Conservation (phyloP, 2,113 vertebrate species). For the Addax nasomaculatus region DNA sequence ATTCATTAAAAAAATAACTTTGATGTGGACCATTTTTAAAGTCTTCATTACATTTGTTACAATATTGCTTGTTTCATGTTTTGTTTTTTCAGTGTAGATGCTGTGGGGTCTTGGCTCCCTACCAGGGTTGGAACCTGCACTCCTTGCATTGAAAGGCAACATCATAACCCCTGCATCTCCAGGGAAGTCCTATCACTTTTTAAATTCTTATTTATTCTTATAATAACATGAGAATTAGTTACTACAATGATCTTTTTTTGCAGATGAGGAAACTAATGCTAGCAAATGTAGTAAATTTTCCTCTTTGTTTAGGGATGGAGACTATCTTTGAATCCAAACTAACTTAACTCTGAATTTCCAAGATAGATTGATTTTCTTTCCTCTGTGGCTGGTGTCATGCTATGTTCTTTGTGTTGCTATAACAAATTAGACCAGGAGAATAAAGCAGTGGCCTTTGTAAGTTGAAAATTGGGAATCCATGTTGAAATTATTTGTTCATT, state of each 20-base stretch:
- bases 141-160: background rate
- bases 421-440: background rate
- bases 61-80: background rate
- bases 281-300: background rate
- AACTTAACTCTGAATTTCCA: background rate
- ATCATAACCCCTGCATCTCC: background rate
- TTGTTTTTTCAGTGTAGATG: background rate
- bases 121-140: background rate
- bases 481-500: background rate
- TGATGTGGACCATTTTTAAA: background rate
- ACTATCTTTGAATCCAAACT: background rate
- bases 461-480: background rate
- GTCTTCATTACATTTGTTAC: background rate
- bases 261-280: background rate
- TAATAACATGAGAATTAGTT: background rate
- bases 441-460: background rate
- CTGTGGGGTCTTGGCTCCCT: background rate
- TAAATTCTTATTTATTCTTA: background rate
- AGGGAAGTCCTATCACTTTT: background rate
- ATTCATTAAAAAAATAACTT: background rate
- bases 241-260: rapidly evolving
- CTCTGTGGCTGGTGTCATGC: background rate
- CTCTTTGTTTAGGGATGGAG: background rate
- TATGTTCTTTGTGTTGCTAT: background rate
- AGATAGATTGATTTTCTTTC: background rate